Conservation (phyloP, 2,888 invertebrate genomes). For the Drosophila helvetica region DNA sequence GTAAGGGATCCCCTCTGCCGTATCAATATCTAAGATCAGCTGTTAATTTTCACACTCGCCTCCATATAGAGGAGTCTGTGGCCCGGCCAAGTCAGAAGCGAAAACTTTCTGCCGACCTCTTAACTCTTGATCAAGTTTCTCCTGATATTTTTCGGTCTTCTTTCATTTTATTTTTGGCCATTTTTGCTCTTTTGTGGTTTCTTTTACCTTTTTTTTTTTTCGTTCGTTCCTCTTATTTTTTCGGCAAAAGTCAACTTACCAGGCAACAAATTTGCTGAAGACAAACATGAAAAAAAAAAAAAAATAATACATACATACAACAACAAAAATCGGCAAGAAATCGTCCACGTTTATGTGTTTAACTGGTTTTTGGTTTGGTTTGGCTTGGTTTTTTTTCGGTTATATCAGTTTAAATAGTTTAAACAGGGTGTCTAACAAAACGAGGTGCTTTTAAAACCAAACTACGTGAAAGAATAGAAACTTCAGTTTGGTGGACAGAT, state of each 20-base stretch:
- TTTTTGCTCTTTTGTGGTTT: slow-evolving; percentile 29
- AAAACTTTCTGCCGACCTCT: slow-evolving; percentile 45
- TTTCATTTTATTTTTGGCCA: slow-evolving; percentile 49
- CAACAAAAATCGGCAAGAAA: slow-evolving; percentile 16
- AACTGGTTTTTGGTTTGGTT: slow-evolving; percentile 69
- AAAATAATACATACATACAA: slow-evolving; percentile 6
- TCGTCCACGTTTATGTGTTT: slow-evolving; percentile 65
- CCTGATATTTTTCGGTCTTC: slow-evolving; percentile 56
- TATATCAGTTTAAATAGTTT: slow-evolving; percentile 11
- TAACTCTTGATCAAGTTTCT: slow-evolving; percentile 72
- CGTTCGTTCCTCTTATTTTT: slow-evolving; percentile 37
- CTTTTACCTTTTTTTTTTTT: slow-evolving; percentile 28
- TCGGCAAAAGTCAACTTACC: slow-evolving; percentile 70
- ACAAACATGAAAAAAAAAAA: slow-evolving; percentile 40
- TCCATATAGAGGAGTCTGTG: slow-evolving; percentile 51
- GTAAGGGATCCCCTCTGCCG: slow-evolving; percentile 1
- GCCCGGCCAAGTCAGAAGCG: slow-evolving; percentile 53
- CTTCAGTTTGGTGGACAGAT: too few relatives aligned
- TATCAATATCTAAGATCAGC: slow-evolving; percentile 33
- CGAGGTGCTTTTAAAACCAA: background rate
- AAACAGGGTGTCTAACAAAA: slow-evolving; percentile 43
- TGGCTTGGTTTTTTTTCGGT: slow-evolving; percentile 17
- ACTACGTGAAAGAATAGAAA: background rate
- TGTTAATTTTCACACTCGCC: slow-evolving; percentile 42
- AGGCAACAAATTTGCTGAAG: slow-evolving; percentile 63